Evolutionary conservation across 2,888 invertebrate genomes (phyloP), one percentile per base, ranked within the genome.

Genomic region (Ochropleura plecta): DNA sequence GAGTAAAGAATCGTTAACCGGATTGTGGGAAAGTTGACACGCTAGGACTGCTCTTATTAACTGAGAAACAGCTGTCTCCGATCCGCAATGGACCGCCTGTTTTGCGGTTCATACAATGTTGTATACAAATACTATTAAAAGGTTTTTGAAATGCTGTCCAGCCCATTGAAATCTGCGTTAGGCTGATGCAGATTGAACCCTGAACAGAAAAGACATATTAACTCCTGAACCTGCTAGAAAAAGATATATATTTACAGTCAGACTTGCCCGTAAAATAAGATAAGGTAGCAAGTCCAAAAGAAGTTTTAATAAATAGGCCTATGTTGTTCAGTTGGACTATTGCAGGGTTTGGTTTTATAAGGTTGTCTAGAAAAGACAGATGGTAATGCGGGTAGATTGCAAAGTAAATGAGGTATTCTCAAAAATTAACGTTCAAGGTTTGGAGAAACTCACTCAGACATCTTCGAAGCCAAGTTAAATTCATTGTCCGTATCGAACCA

Each of bases 401-500:
- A 20, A 42, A 70, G 20, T 53, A 42, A 20, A 20, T 12, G 63
- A 3, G 20, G 8, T 18, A 49, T 49, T 18, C 12, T 18, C 42
- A 62, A 30, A 12, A 18, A 48, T 12, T 3, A 46, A 40, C 5
- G 12, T 30, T 72, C 18, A n/a, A n/a, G 55, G 1, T 44, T 12
- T 44, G 12, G 65, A 18, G 40, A 65, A 62, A 97, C 97, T 97
- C 93, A 98, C 98, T 98, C 98, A 18, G 98, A 97, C 94, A 98
- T 97, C 92, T 97, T 97, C 67, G 97, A 97, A 74, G 98, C 98
- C 78, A 98, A 97, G 88, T 98, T 98, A 73, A 97, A 97, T 69
- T 97, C 97, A 1, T 97, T 96, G 71, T 97, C 97, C 0, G 97
- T 97, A 88, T 98, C 98, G 86, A 97, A 98, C 98, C 98, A 98